phyloP scores from a whole-genome alignment of 2,797 vertebrate species.

The Amphiprion clarkii region DNA sequence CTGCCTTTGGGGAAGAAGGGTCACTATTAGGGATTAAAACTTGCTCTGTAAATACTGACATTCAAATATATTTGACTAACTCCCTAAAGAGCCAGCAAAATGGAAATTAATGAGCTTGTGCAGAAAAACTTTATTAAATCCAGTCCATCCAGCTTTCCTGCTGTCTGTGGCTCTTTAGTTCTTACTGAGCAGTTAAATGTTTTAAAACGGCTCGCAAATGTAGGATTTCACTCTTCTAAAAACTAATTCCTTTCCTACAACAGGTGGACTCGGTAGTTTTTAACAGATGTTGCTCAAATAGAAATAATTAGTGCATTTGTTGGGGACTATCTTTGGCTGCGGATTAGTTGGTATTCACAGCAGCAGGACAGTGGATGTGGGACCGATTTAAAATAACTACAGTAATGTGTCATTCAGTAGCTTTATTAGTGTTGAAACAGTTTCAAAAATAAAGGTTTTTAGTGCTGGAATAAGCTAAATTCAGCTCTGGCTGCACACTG shows the following conservation, averaged over 20 bases:
- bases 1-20: no score
- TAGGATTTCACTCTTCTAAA: no score
- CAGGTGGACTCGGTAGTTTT: not conserved
- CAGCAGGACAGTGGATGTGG: not conserved
- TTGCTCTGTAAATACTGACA: no score
- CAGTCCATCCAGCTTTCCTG: not conserved
- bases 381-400: not conserved
- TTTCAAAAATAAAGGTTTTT: not conserved
- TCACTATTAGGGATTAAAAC: no score
- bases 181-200: no score
- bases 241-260: not conserved
- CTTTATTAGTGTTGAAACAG: not conserved
- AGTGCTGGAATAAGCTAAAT: no score
- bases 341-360: not conserved
- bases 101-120: no score
- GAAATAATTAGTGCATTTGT: not conserved
- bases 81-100: no score
- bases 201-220: not conserved
- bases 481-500: not conserved
- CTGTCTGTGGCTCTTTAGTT: not conserved
- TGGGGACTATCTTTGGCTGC: not conserved
- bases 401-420: not conserved
- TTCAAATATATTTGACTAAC: no score
- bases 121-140: no score
- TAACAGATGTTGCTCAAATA: not conserved